phyloP scores from a whole-genome alignment of 2,797 vertebrate genomes.

The Aulostomus chinensis region DNA sequence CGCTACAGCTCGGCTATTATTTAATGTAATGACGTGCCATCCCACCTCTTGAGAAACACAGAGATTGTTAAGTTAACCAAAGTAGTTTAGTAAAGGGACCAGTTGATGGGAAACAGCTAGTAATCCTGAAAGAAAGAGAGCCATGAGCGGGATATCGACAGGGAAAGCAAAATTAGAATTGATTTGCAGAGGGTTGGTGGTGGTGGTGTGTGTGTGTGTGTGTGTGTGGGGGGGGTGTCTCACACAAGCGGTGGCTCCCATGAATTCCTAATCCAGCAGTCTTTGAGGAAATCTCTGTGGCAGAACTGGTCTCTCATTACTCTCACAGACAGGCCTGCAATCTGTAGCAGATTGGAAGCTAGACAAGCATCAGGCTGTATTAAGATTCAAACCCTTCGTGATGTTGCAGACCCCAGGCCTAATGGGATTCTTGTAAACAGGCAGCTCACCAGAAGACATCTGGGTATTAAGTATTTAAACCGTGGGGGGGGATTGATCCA shows the following conservation, averaged over 20 bases:
- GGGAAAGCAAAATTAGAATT: constrained; percentile 63
- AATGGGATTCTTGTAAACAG: constrained; percentile 51
- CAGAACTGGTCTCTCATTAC: constrained; percentile 63
- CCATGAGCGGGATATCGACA: constrained; percentile 58
- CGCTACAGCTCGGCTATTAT: too few relatives aligned
- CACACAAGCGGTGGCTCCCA: constrained; percentile 49
- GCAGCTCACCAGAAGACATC: constrained; percentile 30
- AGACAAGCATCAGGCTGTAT: constrained; percentile 62
- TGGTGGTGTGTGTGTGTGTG: neutral
- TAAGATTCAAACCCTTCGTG: constrained; percentile 59
- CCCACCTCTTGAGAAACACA: too few relatives aligned
- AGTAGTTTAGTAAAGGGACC: constrained; percentile 16
- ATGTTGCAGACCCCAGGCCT: constrained; percentile 39
- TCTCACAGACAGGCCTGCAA: constrained; percentile 59
- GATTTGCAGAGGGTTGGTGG: constrained; percentile 46
- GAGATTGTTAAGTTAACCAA: too few relatives aligned
- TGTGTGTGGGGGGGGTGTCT: constrained; percentile 27
- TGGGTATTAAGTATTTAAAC: constrained; percentile 26
- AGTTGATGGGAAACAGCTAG: constrained; percentile 45
- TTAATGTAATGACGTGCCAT: too few relatives aligned
- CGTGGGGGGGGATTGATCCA: neutral
- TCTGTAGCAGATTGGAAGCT: constrained; percentile 62
- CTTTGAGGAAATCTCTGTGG: constrained; percentile 69
- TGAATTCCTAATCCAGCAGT: constrained; percentile 69
- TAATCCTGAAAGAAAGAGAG: constrained; percentile 36